These are phyloP conservation scores for Microtus richardsoni DNA, from an alignment of 2,113 vertebrate genomes.

Conservation along the genomic window DNA sequence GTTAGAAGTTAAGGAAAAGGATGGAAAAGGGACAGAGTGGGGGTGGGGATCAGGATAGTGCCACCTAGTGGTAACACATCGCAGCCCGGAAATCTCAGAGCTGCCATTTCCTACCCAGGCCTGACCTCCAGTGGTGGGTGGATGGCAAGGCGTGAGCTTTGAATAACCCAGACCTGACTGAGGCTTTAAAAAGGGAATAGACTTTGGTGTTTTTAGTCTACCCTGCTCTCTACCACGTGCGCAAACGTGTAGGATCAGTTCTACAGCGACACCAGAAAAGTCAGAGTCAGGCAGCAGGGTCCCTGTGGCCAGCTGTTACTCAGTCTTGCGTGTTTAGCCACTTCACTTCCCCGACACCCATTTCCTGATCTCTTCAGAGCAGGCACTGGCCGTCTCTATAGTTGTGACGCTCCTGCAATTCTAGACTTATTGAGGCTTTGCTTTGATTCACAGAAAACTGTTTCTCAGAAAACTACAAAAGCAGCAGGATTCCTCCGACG, in stretches of 20 bases:
- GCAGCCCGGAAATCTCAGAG: not conserved
- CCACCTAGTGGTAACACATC: not conserved
- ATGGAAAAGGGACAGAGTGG: not conserved
- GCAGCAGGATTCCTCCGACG: not conserved
- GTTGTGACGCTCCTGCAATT: not conserved
- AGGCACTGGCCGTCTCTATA: not conserved
- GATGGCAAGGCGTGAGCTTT: not conserved
- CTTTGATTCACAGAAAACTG: constrained; percentile 39
- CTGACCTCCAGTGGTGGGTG: not conserved
- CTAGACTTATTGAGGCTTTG: not conserved
- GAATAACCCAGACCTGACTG: not conserved
- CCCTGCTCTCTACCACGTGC: not conserved
- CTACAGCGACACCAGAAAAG: rapidly evolving
- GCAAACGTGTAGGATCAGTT: not conserved
- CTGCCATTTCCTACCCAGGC: not conserved
- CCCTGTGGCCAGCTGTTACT: rapidly evolving
- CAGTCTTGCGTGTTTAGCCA: too few species aligned
- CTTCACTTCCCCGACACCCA: not conserved
- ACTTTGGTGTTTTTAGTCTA: not conserved
- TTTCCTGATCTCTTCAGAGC: not conserved
- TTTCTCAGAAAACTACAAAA: not conserved
- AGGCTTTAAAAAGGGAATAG: not conserved
- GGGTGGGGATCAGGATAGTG: not conserved
- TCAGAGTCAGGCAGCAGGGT: not conserved
- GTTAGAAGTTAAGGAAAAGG: too few species aligned